phyloP scores from a whole-genome alignment of 2,888 invertebrate genomes.

The Coelinius sp. region DNA sequence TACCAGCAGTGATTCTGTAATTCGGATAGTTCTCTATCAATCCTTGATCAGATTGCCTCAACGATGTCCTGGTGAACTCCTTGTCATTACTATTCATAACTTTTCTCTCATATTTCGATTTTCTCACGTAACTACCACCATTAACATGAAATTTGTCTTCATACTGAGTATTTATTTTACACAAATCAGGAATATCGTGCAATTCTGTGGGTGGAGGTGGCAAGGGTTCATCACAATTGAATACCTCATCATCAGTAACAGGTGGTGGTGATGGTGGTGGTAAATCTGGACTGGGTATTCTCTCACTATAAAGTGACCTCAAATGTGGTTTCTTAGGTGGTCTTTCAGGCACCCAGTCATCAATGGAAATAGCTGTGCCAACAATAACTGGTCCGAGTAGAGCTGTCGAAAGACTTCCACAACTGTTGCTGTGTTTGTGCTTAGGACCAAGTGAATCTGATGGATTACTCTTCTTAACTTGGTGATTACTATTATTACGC shows the following conservation, averaged over 20 bases:
- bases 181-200: neutral
- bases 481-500: conserved; percentile 63
- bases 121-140: conserved; percentile 60
- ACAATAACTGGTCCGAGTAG: conserved; percentile 76
- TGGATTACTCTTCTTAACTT: conserved; percentile 42
- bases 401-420: conserved; percentile 75
- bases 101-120: conserved; percentile 58
- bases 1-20: conserved; percentile 67
- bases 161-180: conserved; percentile 53
- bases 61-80: conserved; percentile 6
- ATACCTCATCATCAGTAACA: conserved; percentile 74
- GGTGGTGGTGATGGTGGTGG: conserved; percentile 78
- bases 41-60: neutral
- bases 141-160: conserved; percentile 51
- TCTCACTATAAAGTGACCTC: conserved; percentile 71
- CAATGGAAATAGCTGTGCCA: conserved; percentile 76
- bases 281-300: conserved; percentile 75
- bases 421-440: conserved; percentile 75
- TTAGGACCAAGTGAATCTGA: conserved; percentile 63
- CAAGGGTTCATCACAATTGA: conserved; percentile 76
- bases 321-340: conserved; percentile 85
- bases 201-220: conserved; percentile 76
- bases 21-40: conserved; percentile 41
- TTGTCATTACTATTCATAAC: neutral
- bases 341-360: conserved; percentile 81